phyloP scores from a whole-genome alignment of 2,888 invertebrate genomes.

The Drosophila neutralis region DNA sequence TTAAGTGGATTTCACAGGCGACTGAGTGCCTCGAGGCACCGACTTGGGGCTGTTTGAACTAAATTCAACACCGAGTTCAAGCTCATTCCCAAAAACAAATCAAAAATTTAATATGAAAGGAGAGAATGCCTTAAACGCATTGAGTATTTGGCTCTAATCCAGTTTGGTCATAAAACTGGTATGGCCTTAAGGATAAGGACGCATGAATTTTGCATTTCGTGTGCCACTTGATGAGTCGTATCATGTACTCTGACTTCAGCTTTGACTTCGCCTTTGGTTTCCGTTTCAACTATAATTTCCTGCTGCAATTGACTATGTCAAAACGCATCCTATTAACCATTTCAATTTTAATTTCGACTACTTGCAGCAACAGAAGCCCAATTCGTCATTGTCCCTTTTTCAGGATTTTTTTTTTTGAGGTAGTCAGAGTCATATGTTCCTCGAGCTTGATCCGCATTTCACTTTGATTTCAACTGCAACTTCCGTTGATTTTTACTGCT shows the following conservation, averaged over 20 bases:
- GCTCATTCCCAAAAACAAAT: conserved; percentile 1
- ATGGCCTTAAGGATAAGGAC: neutral
- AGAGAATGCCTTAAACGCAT: conserved; percentile 8
- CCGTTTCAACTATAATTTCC: neutral
- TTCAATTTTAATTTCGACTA: conserved; percentile 58
- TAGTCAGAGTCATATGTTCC: conserved; percentile 17
- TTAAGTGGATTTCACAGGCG: conserved; percentile 82
- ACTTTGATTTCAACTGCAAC: neutral
- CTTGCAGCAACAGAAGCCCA: conserved; percentile 51
- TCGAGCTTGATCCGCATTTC: conserved; percentile 61
- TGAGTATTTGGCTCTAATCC: conserved; percentile 30
- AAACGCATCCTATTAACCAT: conserved; percentile 74
- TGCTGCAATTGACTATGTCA: conserved; percentile 29
- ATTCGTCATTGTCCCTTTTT: conserved; percentile 22
- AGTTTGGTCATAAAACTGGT: conserved; percentile 17
- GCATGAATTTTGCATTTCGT: conserved; percentile 39
- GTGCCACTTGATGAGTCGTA: conserved; percentile 39
- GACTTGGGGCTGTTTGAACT: neutral
- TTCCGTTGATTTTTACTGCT: neutral
- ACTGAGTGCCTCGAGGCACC: conserved; percentile 39
- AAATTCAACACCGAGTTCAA: conserved; percentile 26
- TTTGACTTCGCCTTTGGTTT: neutral
- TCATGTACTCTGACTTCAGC: conserved; percentile 45
- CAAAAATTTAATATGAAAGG: no score
- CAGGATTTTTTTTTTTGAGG: no score